phyloP scores from a whole-genome alignment of 1,140 invertebrate genomes.

The Drosophila ficusphila region DNA sequence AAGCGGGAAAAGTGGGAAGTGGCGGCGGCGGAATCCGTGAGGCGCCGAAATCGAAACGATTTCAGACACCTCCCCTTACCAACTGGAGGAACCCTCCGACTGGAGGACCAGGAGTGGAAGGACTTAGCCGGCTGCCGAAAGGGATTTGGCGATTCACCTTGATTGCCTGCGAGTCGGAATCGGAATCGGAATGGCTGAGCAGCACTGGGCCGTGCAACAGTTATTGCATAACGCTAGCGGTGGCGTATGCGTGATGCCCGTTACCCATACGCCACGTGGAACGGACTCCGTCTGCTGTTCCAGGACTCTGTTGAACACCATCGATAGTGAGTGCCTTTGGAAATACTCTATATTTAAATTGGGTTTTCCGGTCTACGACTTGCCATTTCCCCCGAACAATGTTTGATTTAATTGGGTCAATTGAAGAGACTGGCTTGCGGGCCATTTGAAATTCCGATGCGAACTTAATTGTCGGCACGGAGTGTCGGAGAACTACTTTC shows the following conservation, averaged over 20 bases:
- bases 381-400: constrained; percentile 1
- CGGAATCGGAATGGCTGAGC: constrained; percentile 3
- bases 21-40: constrained; percentile 50
- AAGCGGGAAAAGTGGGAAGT: too few relatives aligned
- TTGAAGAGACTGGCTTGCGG: constrained; percentile 12
- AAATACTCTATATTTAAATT: constrained; percentile 57
- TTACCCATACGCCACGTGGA: constrained; percentile 26
- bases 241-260: constrained; percentile 29
- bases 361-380: constrained; percentile 20
- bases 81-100: too few relatives aligned
- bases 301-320: constrained; percentile 14
- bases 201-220: constrained; percentile 52
- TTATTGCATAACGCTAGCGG: constrained; percentile 63
- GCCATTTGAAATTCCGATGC: constrained; percentile 24
- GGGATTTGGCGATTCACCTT: constrained; percentile 35
- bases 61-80: constrained; percentile 13
- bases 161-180: constrained; percentile 21
- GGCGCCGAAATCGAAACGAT: constrained; percentile 42
- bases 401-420: constrained; percentile 63
- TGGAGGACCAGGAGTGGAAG: constrained; percentile 2
- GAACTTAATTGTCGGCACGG: constrained; percentile 35
- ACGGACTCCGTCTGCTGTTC: background rate
- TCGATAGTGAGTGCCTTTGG: constrained; percentile 41
- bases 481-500: background rate
- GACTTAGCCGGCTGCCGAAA: constrained; percentile 9